phyloP scores from a whole-genome alignment of 2,797 vertebrate genomes.

The Gobio occitaniae region DNA sequence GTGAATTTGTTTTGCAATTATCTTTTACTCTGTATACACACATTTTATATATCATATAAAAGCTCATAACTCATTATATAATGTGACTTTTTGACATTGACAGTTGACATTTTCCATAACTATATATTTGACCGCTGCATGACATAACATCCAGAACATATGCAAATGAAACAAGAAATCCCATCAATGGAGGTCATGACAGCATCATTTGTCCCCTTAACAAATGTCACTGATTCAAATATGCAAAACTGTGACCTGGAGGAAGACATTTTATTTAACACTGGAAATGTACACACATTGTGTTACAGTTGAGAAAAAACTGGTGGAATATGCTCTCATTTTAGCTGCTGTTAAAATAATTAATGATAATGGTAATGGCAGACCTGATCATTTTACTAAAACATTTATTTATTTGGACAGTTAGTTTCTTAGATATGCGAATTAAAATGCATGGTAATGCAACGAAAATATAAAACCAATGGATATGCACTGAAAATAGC shows the following conservation, averaged over 20 bases:
- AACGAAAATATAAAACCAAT: background rate
- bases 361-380: background rate
- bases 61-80: background rate
- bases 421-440: background rate
- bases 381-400: background rate
- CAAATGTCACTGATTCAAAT: slow-evolving; percentile 47
- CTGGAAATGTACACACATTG: slow-evolving; percentile 17
- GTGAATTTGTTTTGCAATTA: background rate
- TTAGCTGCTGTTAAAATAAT: background rate
- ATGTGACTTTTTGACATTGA: background rate
- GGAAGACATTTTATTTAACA: slow-evolving; percentile 8
- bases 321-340: background rate
- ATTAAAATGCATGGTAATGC: background rate
- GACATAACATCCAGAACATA: slow-evolving; percentile 16
- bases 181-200: background rate
- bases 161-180: slow-evolving; percentile 32
- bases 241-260: slow-evolving; percentile 51
- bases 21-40: too few species aligned
- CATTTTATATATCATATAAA: background rate
- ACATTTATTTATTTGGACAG: background rate
- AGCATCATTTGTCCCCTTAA: slow-evolving; percentile 44
- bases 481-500: background rate
- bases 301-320: slow-evolving; percentile 1
- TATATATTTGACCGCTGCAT: background rate
- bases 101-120: background rate